Percentiles rank a stretch among this genome's conserved stretches.
These are phyloP conservation scores for Thymelicus sylvestris DNA, from an alignment of 2,888 invertebrate genomes.

Conservation along the genomic window DNA sequence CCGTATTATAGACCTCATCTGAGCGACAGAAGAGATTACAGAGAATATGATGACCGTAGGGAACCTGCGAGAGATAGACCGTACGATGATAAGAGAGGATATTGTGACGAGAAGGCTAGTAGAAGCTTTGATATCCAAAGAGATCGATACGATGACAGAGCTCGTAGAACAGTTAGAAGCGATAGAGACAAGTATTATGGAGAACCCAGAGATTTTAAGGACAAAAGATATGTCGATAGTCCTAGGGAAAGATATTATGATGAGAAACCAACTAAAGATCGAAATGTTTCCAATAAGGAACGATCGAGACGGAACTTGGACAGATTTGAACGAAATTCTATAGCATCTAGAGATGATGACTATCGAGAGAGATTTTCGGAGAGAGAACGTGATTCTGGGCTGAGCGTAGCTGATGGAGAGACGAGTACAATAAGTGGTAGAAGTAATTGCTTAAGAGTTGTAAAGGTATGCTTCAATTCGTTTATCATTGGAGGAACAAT, in stretches of 20 bases:
- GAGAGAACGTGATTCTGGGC: constrained; percentile 71
- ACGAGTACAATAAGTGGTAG: constrained; percentile 71
- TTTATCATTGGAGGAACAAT: no score
- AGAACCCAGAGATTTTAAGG: constrained; percentile 42
- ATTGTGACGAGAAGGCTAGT: constrained; percentile 65
- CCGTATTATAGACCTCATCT: constrained; percentile 49
- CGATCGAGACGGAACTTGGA: constrained; percentile 58
- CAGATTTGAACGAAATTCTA: constrained; percentile 64
- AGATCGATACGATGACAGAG: constrained; percentile 59
- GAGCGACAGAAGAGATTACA: constrained; percentile 43
- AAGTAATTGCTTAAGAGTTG: constrained; percentile 71
- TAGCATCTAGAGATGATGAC: constrained; percentile 68
- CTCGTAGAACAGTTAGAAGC: constrained; percentile 60
- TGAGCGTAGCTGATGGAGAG: constrained; percentile 74
- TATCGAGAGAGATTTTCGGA: constrained; percentile 67
- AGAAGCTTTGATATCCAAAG: constrained; percentile 68
- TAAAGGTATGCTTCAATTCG: constrained; percentile 59
- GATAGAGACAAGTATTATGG: constrained; percentile 45
- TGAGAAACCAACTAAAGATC: constrained; percentile 44
- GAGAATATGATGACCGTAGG: constrained; percentile 31
- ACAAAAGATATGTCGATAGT: constrained; percentile 56
- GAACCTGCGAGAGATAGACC: constrained; percentile 47
- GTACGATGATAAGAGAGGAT: constrained; percentile 59
- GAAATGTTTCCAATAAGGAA: constrained; percentile 53
- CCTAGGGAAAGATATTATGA: constrained; percentile 53